Evolutionary conservation across 2,113 vertebrate species (phyloP).

Genomic region (Apistogramma diplotaenia): DNA sequence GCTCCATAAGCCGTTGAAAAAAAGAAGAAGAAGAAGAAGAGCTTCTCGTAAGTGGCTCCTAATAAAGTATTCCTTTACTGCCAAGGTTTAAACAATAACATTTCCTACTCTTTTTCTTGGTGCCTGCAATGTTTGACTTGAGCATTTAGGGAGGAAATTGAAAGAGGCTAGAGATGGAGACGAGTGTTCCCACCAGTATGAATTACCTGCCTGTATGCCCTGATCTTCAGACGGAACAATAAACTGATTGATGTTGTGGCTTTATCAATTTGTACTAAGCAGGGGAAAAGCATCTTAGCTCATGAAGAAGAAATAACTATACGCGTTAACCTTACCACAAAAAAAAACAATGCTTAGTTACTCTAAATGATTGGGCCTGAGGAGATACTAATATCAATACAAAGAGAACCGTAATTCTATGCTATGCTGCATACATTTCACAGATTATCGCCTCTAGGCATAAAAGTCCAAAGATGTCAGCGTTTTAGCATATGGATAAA

Average conservation of each 20-base stretch:
- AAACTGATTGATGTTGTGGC: background rate
- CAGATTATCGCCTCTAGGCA: constrained; percentile 3
- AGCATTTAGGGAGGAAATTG: background rate
- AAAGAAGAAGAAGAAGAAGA: no score
- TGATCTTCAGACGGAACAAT: background rate
- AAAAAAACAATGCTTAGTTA: background rate
- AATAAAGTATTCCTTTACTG: background rate
- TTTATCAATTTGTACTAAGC: background rate
- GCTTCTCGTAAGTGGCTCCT: background rate
- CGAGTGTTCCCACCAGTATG: background rate
- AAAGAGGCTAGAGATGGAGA: background rate
- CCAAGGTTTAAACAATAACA: background rate
- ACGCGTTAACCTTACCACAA: background rate
- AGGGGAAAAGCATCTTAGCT: background rate
- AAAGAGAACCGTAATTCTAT: background rate
- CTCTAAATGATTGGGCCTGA: constrained; percentile 14
- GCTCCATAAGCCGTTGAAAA: background rate
- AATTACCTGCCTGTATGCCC: background rate
- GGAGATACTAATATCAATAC: constrained; percentile 19
- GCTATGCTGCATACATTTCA: background rate
- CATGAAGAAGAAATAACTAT: background rate
- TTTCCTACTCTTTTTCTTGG: background rate
- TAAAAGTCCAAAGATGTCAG: constrained; percentile 9
- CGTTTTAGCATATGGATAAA: constrained; percentile 25
- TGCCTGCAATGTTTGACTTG: background rate